These are phyloP conservation scores for Trimorus sp. DNA, from an alignment of 2,888 invertebrate species.

Conservation along the genomic window DNA sequence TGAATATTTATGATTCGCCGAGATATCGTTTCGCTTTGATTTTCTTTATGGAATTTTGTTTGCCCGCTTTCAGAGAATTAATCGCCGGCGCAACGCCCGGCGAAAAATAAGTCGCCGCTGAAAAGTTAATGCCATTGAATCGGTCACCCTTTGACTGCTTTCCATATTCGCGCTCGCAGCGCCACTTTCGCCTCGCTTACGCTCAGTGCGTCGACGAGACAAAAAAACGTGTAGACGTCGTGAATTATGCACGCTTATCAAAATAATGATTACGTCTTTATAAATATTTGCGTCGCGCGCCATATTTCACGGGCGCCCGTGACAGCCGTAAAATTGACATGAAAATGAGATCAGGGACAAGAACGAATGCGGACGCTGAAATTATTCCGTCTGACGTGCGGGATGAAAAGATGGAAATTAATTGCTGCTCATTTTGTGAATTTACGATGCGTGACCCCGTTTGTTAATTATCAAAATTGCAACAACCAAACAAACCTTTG, in stretches of 20 bases:
- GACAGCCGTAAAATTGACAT: slow-evolving; percentile 80
- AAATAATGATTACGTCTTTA: slow-evolving; percentile 81
- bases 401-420: slow-evolving; percentile 1
- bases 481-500: no score
- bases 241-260: slow-evolving; percentile 79
- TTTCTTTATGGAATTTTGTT: not conserved
- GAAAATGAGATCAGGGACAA: slow-evolving; percentile 74
- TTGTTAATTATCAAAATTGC: no score
- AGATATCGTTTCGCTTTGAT: not conserved
- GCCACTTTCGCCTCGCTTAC: slow-evolving; percentile 71
- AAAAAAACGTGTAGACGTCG: slow-evolving; percentile 54
- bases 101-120: no score
- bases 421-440: not conserved
- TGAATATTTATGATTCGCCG: slow-evolving; percentile 30
- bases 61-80: slow-evolving; percentile 19
- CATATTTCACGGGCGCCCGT: slow-evolving; percentile 68
- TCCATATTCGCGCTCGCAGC: slow-evolving; percentile 77
- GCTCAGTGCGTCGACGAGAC: slow-evolving; percentile 34
- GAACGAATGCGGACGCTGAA: slow-evolving; percentile 15
- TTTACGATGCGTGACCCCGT: not conserved
- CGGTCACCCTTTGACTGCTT: slow-evolving; percentile 72
- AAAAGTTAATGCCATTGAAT: no score
- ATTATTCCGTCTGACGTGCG: slow-evolving; percentile 5
- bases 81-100: not conserved
- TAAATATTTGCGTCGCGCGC: slow-evolving; percentile 78